Base-by-base conservation (phyloP, 2,888 invertebrate genomes). In the Zeuzera pyrina region DNA sequence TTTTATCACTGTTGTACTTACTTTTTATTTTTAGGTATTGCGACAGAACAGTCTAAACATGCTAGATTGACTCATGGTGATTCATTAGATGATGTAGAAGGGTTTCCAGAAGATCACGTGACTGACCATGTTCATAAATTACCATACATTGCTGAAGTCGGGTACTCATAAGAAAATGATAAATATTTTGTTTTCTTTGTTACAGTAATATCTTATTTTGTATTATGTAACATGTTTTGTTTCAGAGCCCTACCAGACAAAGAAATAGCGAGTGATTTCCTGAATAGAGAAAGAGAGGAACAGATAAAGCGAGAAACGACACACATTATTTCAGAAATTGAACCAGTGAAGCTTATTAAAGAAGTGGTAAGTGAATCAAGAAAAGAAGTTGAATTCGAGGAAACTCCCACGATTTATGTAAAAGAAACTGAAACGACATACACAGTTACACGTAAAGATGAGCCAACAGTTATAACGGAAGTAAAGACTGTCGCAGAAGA, bases 1-100 rank as follows among this genome's bases (percentile, higher is more conserved):
- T n/a, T n/a, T n/a, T n/a, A n/a, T n/a, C n/a, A n/a, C n/a, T n/a
- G n/a, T n/a, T 25, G 6, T 11, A 25, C 12, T 8, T 11, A 12
- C 12, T 12, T 12, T 13, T 25, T 25, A 7, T 2, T 25, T 60
- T 5, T 29, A 69, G 71, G 52, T 11, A 72, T 71, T 61, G 31
- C 41, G 10, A 42, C 48, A 22, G 74, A 78, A 30, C 53, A 48
- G 26, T 46, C 57, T 0, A 79, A 71, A 49, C 39, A 64, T 3
- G 57, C 72, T 8, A 77, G 64, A 43, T 42, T 83, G 33, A 70
- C 66, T 2, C 83, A 84, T 34, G 84, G 84, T 22, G 84, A 85
- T 46, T 85, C 84, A 3, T 57, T 85, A 34, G 84, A 85, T 57
- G 84, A 85, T 21, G 84, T 84, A 1, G 84, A 85, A 69, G 84